phyloP scores from a whole-genome alignment of 1,140 invertebrate species.

The Brachionus asplanchnoidis region DNA sequence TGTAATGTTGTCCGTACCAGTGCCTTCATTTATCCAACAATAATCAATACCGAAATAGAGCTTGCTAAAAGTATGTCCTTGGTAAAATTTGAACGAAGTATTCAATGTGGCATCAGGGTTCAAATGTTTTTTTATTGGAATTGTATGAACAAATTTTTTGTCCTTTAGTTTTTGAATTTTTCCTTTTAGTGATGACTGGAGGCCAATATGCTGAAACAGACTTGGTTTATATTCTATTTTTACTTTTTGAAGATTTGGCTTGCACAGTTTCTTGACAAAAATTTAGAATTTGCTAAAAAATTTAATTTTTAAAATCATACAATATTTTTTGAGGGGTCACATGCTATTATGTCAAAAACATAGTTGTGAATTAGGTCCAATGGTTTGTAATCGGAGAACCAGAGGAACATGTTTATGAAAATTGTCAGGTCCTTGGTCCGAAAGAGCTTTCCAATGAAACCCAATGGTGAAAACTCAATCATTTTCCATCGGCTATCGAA shows the following conservation, averaged over 20 bases:
- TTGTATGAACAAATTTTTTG: conserved; percentile 81
- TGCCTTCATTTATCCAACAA: conserved; percentile 84
- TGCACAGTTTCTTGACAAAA: conserved; percentile 66
- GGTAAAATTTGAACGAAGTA: conserved; percentile 77
- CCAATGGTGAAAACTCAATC: conserved; percentile 82
- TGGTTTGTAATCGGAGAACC: conserved; percentile 90
- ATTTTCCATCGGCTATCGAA: conserved; percentile 71
- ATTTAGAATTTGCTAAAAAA: not conserved
- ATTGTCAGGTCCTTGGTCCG: conserved; percentile 78
- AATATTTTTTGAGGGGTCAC: conserved; percentile 61
- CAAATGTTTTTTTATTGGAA: conserved; percentile 67
- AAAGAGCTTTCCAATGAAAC: conserved; percentile 72
- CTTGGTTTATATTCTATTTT: conserved; percentile 73
- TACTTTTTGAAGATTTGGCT: conserved; percentile 43
- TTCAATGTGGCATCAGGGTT: conserved; percentile 69
- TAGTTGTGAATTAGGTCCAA: conserved; percentile 92
- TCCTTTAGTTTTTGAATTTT: conserved; percentile 96
- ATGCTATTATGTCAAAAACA: conserved; percentile 81
- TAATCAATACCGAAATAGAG: conserved; percentile 82
- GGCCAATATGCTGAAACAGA: conserved; percentile 90
- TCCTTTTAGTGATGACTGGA: conserved; percentile 86
- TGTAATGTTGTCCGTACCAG: conserved; percentile 72
- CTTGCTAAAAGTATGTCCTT: conserved; percentile 71
- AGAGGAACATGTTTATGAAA: conserved; percentile 84
- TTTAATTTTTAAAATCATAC: conserved; percentile 24